These are phyloP conservation scores for Scophthalmus maximus DNA, from an alignment of 2,113 vertebrate genomes.

Conservation along the genomic window DNA sequence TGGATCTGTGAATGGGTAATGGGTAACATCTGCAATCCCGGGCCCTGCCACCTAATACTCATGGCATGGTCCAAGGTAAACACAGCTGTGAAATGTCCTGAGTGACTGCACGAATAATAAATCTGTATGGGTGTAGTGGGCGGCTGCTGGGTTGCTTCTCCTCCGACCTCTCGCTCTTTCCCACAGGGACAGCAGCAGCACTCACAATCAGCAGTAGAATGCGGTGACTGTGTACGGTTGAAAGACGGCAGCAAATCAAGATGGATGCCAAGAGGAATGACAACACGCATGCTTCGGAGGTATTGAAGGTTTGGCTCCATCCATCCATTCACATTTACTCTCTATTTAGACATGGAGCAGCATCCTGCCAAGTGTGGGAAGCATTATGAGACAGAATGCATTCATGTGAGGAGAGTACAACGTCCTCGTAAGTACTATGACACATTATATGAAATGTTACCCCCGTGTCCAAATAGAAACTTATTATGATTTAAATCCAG, in stretches of 20 bases:
- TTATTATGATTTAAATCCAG: not conserved
- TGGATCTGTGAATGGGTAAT: constrained; percentile 80
- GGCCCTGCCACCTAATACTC: constrained; percentile 83
- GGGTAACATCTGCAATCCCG: constrained; percentile 78
- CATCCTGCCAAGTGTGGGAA: constrained; percentile 51
- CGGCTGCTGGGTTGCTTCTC: constrained; percentile 61
- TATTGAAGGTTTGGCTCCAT: constrained; percentile 37
- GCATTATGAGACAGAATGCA: constrained; percentile 49
- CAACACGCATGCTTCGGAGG: constrained; percentile 32
- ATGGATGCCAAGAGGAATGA: constrained; percentile 55
- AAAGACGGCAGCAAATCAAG: constrained; percentile 61
- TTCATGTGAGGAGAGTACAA: constrained; percentile 40
- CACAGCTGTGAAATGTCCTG: constrained; percentile 87
- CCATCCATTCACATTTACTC: constrained; percentile 55
- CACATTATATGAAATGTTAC: constrained; percentile 8
- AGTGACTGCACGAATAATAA: constrained; percentile 79
- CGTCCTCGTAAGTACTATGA: constrained; percentile 17
- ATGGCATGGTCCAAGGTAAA: constrained; percentile 83
- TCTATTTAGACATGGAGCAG: constrained; percentile 47
- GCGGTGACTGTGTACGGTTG: constrained; percentile 41
- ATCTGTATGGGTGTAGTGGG: constrained; percentile 71
- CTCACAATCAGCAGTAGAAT: constrained; percentile 25
- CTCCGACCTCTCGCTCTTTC: constrained; percentile 46
- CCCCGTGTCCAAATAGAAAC: not conserved
- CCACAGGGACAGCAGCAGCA: constrained; percentile 25